phyloP scores from a whole-genome alignment of 1,140 invertebrate genomes.

The Armadillidium nasatum region DNA sequence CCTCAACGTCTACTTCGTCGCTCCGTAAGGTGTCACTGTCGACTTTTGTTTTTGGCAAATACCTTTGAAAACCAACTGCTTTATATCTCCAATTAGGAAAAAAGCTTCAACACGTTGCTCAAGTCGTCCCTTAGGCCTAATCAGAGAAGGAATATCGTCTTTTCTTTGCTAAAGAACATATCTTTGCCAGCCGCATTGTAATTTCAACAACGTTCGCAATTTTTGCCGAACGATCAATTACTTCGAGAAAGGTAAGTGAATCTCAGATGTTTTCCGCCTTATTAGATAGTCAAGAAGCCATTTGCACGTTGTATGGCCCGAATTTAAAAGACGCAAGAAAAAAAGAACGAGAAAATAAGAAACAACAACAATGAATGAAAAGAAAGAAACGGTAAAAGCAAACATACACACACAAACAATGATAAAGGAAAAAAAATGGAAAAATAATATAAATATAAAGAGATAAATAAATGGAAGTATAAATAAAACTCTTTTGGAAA shows the following conservation, averaged over 20 bases:
- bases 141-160: constrained; percentile 2
- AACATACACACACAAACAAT: too few relatives aligned
- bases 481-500: too few relatives aligned
- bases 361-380: background rate
- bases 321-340: background rate
- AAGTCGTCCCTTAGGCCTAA: background rate
- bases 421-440: too few relatives aligned
- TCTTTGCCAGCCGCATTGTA: constrained; percentile 5
- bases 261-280: constrained; percentile 8
- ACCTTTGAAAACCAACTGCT: constrained; percentile 1
- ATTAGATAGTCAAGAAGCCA: constrained; percentile 12
- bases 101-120: constrained; percentile 4
- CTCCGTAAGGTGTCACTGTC: background rate
- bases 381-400: too few relatives aligned
- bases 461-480: too few relatives aligned
- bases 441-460: too few relatives aligned
- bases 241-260: background rate
- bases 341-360: background rate
- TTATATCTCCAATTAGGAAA: constrained; percentile 13
- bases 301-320: background rate
- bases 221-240: constrained; percentile 12
- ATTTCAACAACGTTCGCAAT: constrained; percentile 8
- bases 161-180: constrained; percentile 11
- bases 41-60: constrained; percentile 9
- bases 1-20: background rate